These are phyloP conservation scores for Trematocara unimaculatum DNA, from an alignment of 2,113 vertebrate species.

Conservation along the genomic window DNA sequence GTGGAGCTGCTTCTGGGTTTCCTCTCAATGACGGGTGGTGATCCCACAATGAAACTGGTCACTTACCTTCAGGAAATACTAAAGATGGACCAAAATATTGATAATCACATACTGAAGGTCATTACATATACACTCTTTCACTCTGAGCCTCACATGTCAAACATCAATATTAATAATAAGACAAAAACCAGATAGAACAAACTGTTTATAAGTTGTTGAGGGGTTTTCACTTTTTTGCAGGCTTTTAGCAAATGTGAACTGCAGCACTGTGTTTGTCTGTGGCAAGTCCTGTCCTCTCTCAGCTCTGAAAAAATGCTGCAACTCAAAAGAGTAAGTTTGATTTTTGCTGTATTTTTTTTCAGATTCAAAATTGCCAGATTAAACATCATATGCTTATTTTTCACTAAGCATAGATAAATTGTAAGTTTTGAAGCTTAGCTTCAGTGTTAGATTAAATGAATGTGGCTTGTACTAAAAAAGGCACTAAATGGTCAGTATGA, in stretches of 20 bases:
- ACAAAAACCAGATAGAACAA: accelerated
- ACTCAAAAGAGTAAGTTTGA: constrained; percentile 68
- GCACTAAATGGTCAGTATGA: not conserved
- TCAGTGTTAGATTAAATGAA: not conserved
- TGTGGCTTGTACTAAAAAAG: not conserved
- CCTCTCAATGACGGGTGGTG: constrained; percentile 78
- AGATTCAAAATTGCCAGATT: not conserved
- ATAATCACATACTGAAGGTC: constrained; percentile 74
- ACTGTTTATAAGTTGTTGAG: not conserved
- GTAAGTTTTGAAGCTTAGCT: not conserved
- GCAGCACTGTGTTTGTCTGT: constrained; percentile 76
- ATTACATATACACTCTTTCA: accelerated
- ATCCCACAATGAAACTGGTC: constrained; percentile 63
- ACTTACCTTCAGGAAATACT: constrained; percentile 71
- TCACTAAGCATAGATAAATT: not conserved
- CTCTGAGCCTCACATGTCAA: accelerated
- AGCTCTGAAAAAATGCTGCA: constrained; percentile 80
- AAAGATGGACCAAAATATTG: constrained; percentile 77
- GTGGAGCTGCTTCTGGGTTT: constrained; percentile 78
- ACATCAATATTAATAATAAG: accelerated
- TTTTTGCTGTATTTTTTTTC: not conserved
- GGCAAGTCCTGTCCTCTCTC: constrained; percentile 80
- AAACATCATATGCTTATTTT: not conserved
- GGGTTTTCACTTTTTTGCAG: constrained; percentile 54
- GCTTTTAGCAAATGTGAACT: constrained; percentile 72